Evolutionary conservation across 1,140 invertebrate genomes (phyloP).

Genomic region (Bombus polaris): DNA sequence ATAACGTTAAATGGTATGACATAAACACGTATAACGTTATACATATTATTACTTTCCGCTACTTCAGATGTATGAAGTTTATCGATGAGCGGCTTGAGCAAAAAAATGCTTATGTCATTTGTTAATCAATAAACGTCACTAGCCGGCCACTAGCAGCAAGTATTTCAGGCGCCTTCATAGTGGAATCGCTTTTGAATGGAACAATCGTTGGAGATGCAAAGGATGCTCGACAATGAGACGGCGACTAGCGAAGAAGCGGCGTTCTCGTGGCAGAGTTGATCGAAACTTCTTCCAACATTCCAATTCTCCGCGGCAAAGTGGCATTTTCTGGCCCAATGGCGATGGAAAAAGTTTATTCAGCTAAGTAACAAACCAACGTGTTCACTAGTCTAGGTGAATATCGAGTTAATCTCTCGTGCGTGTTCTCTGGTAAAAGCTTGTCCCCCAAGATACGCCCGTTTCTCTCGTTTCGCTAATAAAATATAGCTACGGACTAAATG

Average conservation of each 20-base stretch:
- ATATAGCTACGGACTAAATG: conserved; percentile 39
- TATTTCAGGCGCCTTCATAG: background rate
- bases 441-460: background rate
- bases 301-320: conserved; percentile 10
- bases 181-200: background rate
- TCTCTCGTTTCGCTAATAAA: background rate
- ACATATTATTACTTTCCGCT: too few species aligned
- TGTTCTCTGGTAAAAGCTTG: background rate
- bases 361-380: conserved; percentile 53
- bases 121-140: too few species aligned
- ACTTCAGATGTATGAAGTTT: too few species aligned
- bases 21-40: too few species aligned
- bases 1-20: too few species aligned
- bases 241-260: background rate
- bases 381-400: conserved; percentile 43
- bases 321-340: background rate
- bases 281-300: conserved; percentile 2
- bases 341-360: conserved; percentile 55
- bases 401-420: conserved; percentile 32
- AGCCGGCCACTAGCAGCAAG: background rate
- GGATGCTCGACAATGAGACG: background rate
- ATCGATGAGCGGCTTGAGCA: too few species aligned
- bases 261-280: conserved; percentile 1
- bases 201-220: background rate
- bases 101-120: too few species aligned